These are phyloP conservation scores for Augiades crinisus DNA, from an alignment of 2,888 invertebrate species.

Conservation along the genomic window DNA sequence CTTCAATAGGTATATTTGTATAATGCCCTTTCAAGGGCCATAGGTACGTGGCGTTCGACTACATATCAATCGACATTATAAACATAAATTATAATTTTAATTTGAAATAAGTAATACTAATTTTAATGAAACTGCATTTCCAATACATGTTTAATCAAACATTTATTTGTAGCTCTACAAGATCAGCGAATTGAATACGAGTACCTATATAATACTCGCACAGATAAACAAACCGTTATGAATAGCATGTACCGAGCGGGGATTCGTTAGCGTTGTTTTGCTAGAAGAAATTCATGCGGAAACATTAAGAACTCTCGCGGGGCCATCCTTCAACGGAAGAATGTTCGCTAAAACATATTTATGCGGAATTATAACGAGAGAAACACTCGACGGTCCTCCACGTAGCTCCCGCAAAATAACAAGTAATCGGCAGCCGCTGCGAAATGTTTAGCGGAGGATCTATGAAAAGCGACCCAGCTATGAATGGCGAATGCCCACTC, in stretches of 20 bases:
- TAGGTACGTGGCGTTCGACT: too few relatives aligned
- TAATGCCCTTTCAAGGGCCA: too few relatives aligned
- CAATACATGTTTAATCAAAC: background rate
- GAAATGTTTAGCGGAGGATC: conserved; percentile 54
- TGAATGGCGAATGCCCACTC: conserved; percentile 62
- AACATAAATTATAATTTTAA: too few relatives aligned
- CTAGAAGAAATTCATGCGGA: conserved; percentile 61
- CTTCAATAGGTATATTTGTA: too few relatives aligned
- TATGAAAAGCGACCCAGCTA: conserved; percentile 56
- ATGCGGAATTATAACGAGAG: conserved; percentile 73
- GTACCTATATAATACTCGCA: background rate
- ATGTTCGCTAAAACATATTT: conserved; percentile 70
- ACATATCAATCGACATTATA: too few relatives aligned
- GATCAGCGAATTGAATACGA: conserved; percentile 3
- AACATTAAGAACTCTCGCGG: conserved; percentile 56
- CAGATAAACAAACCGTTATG: conserved; percentile 13
- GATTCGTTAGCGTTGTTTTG: conserved; percentile 49
- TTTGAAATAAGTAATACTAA: too few relatives aligned
- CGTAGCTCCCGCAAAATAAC: conserved; percentile 52
- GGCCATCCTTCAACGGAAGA: conserved; percentile 40
- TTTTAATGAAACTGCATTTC: too few relatives aligned
- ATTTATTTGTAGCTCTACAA: background rate
- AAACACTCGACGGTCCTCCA: conserved; percentile 49
- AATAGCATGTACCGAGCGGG: conserved; percentile 14
- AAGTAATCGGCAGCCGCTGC: conserved; percentile 60